Base-by-base conservation (phyloP, 2,113 vertebrate species). In the Ammodytes dubius region DNA sequence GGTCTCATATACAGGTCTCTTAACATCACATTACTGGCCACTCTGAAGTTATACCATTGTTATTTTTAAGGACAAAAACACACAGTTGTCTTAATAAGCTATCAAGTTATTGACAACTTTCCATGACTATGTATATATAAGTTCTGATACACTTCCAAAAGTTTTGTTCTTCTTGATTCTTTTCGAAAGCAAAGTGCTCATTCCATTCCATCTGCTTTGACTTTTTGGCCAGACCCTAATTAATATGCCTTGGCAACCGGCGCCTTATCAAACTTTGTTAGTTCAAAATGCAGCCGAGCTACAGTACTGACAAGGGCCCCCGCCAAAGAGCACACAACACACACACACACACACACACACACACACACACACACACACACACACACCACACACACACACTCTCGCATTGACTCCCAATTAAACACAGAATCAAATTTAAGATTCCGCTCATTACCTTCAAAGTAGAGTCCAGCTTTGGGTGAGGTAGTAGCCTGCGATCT, bases 361-460 rank as follows among this genome's bases (percentile, higher is more conserved):
- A 27, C 27, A 27, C 27, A 27, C 27, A 27, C 27, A 27, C 27
- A 27, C 27, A 2, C 27, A 27, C 27, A 27, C 27, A 27, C 69
- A 42, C 60, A 35, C 63, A 13, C 45, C 49, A 19, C 37, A 82
- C 45, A 15, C 70, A 27, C 37, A 49, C 19, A 46, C 49, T 35
- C 37, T 46, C 14, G 43, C 54, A 47, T 8, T 40, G 49, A 13
- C 56, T 82, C 35, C 73, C 66, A 84, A 74, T 85, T 78, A 72
- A 74, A 70, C 3, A 58, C 7, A 68, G 47, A 87, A 74, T 52
- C 15, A 50, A 53, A 77, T 74, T 61, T 13, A 60, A 42, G 17
- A 74, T 81, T 83, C 63, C 52, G n/a, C 70, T 61, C 73, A 75
- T 87, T 79, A 75, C 19, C 65, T 64, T 76, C 52, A 76, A 81